Base-by-base conservation (phyloP, 2,113 vertebrate species). In the Laticauda colubrina region DNA sequence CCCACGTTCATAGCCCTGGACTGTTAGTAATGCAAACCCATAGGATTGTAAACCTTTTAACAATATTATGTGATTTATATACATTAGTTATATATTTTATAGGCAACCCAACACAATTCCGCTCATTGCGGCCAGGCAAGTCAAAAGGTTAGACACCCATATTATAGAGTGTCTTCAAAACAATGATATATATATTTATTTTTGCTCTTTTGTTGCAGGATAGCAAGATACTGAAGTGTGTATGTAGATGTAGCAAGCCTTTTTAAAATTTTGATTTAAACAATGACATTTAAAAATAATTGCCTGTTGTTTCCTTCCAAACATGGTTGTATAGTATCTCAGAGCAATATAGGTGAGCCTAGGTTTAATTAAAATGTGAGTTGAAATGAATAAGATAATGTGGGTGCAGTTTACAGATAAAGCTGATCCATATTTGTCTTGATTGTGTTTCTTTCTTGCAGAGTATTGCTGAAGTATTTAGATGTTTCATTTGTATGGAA, bases 401-500 rank as follows among this genome's bases (percentile, higher is more conserved):
- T 53, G 1, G 51, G 14, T 59, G 8, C 61, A 48, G 4, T 23
- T 48, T 88, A 69, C 23, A 24, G 39, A 69, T 61, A 53, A 48
- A 39, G 34, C 2, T 61, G 29, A 53, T 12, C 3, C 24, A 7
- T n/a, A n/a, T 3, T 81, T n/a, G 9, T n/a, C 88, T 26, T 54
- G 3, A 20, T 18, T 59, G 43, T 18, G 4, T 29, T 29, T 69
- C 64, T 14, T 89, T 95, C 95, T 51, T 95, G 93, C 97, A 99
- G 99, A 99, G 99, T 95, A 99, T 99, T 95, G 99, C 99, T 1
- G 99, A 99, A 94, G 99, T 99, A 93, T 99, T 99, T 96, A 98
- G 99, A 96, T 99, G 99, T 97, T 99, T 99, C 95, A 99, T 99
- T 97, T 99, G 99, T 95, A 99, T 99, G 99, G 99, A 99, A 97